Base-by-base conservation (phyloP, 2,888 invertebrate species). In the Molanna angustata region DNA sequence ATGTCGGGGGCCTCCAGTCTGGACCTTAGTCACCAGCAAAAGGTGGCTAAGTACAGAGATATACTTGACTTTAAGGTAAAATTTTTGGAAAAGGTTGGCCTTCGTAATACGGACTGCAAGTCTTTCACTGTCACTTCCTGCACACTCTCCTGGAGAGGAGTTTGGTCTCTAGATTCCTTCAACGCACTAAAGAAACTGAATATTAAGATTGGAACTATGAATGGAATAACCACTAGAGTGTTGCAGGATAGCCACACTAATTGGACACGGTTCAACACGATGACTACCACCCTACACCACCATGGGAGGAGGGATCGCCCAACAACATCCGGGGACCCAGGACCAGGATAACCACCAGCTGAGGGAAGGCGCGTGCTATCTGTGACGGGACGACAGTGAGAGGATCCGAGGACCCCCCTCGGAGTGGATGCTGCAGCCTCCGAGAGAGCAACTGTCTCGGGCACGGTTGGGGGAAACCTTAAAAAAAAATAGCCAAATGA, bases 161-260 rank as follows among this genome's bases (percentile, higher is more conserved):
- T 43, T n/a, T 43, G 43, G 43, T 27, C 27, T 14, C 9, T 6
- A 6, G 3, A 43, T 4, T 27, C 27, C 13, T 14, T 17, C 9
- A 3, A 2, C 2, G 27, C 11, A 13, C 31, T 43, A 14, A 7
- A 4, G 14, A 7, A 7, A 11, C 17, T 31, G 27, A 31, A 31
- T 6, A 7, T 43, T 3, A 4, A 7, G 14, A 3, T 13, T 3
- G 4, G 4, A 2, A 14, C 16, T 3, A 11, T 43, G 3, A 2
- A 2, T 2, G 22, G 27, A 2, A 22, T 57, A 2, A 53, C 57
- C 6, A 57, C 57, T 3, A 22, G 53, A n/a, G 53, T 50, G 11
- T 22, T 57, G 42, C 47, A 41, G 20, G 57, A 53, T 2, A 44
- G 31, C 1, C 50, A 45, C 20, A 54, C 50, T 3, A 57, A 57